These are phyloP conservation scores for Phenganax marumi DNA, from an alignment of 92 coral and sea anemone genomes.

Conservation along the genomic window DNA sequence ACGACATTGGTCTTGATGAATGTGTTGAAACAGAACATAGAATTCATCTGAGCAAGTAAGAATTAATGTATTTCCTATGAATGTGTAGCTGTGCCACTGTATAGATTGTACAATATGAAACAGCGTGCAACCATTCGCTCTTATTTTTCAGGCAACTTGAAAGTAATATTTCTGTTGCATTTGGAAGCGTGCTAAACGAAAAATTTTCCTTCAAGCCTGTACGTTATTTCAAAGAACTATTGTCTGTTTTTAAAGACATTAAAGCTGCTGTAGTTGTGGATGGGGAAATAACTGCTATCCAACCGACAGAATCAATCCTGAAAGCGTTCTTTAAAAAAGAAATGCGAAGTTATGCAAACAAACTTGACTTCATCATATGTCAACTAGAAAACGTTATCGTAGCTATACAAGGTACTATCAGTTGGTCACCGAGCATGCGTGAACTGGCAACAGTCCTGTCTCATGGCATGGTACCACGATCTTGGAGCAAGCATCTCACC, in stretches of 20 bases:
- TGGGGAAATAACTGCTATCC: neutral
- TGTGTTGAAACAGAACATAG: conserved; percentile 8
- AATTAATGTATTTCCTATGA: neutral
- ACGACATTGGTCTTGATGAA: conserved; percentile 37
- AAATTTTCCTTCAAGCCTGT: conserved; percentile 15
- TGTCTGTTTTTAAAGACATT: conserved; percentile 16
- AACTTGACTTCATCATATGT: conserved; percentile 12
- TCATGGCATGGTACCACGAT: neutral
- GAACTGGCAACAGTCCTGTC: conserved; percentile 9
- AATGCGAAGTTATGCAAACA: neutral
- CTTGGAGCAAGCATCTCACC: neutral
- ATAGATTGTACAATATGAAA: too few relatives aligned
- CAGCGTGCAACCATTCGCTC: neutral
- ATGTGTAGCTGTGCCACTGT: neutral
- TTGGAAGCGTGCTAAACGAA: neutral
- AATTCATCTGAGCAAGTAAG: conserved; percentile 35
- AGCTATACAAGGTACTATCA: conserved; percentile 21
- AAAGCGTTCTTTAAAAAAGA: conserved; percentile 2
- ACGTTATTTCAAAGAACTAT: conserved; percentile 16
- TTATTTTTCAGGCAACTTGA: conserved; percentile 26
- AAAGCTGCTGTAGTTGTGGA: neutral
- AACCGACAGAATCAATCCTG: conserved; percentile 6
- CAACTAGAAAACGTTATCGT: conserved; percentile 21
- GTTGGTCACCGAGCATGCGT: conserved; percentile 11
- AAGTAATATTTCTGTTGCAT: conserved; percentile 13